Evolutionary conservation across 1,140 invertebrate genomes (phyloP).

Genomic region (Bicyclus anynana): DNA sequence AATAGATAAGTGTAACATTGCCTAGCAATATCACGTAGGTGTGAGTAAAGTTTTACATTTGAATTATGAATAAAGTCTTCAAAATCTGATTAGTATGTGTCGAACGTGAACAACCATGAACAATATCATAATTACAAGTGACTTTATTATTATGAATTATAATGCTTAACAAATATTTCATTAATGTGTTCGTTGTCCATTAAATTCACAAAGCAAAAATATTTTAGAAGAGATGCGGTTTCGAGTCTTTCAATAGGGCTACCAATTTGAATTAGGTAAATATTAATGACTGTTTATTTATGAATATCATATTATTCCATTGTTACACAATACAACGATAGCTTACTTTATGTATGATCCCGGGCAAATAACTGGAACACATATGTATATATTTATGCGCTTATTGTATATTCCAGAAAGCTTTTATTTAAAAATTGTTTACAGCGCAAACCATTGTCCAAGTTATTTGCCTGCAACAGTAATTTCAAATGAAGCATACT

Average conservation of each 20-base stretch:
- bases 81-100: background rate
- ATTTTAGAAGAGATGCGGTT: constrained; percentile 24
- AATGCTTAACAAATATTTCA: constrained; percentile 51
- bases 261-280: constrained; percentile 33
- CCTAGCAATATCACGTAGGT: constrained; percentile 1
- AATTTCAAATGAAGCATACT: constrained; percentile 12
- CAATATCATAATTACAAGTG: constrained; percentile 14
- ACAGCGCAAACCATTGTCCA: no score
- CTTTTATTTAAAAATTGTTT: background rate
- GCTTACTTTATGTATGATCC: constrained; percentile 9
- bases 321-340: constrained; percentile 25
- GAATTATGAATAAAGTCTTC: constrained; percentile 1
- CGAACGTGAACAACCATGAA: constrained; percentile 1
- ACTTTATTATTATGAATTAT: constrained; percentile 25
- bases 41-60: constrained; percentile 3
- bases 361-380: no score
- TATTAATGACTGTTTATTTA: constrained; percentile 12
- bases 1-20: background rate
- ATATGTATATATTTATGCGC: no score
- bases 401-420: background rate
- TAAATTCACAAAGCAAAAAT: constrained; percentile 50
- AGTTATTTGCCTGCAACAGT: no score
- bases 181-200: constrained; percentile 60
- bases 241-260: constrained; percentile 29
- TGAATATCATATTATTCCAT: constrained; percentile 5